Evolutionary conservation across 2,888 invertebrate species (phyloP), one percentile per base, ranked within the genome.

Genomic region (Lacanobia wlatinum): DNA sequence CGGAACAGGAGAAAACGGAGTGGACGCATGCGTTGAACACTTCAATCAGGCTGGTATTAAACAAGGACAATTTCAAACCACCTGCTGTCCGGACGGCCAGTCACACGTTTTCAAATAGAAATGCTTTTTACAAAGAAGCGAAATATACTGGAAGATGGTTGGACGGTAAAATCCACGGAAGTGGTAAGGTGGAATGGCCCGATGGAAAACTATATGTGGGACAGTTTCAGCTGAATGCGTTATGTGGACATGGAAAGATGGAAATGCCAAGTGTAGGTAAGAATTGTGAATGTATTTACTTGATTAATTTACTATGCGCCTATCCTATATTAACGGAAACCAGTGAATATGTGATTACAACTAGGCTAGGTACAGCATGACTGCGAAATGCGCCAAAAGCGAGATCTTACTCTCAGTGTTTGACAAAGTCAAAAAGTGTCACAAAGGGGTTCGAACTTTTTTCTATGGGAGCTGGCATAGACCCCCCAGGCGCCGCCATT

Each of bases 141-240:
- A 97, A 97, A 80, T 99, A 98, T 86, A 97, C 96, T 67, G 99
- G 98, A 0, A 96, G 97, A 72, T 99, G 99, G 99, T 92, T 97
- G 75, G 97, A 97, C 89, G 98, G 98, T 0, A 98, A 98, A 89
- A 96, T 98, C 88, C 98, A 99, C 90, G 99, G 99, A 0, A 96
- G 96, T 89, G 98, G 99, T 7, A 98, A 97, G 90, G 92, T 99
- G 74, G 97, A 97, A 88, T 99, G 98, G 98, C 96, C 97, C 1
- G 98, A 98, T 93, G 98, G 98, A 0, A 97, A 97, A 87, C 95
- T 97, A 69, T 99, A 98, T 87, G 97, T 97, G n/a, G 99, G 99
- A 0, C 97, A 98, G 86, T 98, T 99, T 91, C 97, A 97, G 82
- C 96, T 98, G 84, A 98, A 98, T 86, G 93, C 97, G n/a, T 96